Conservation (phyloP, 2,113 vertebrate species). For the Neodontobutis hainanensis region DNA sequence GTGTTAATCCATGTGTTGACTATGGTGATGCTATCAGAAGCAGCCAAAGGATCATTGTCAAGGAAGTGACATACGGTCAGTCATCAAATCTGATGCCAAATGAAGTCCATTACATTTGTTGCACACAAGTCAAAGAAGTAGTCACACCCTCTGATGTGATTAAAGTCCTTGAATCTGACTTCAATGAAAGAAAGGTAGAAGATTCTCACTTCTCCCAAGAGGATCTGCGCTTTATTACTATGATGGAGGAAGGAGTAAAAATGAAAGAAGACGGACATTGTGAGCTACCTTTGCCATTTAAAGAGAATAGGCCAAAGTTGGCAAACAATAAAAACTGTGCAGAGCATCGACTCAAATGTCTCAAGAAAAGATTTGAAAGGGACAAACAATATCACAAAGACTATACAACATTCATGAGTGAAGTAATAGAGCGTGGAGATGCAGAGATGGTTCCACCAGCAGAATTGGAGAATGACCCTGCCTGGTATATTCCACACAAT, state of each 20-base stretch:
- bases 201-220: conserved; percentile 4
- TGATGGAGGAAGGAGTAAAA: conserved; percentile 5
- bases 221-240: conserved; percentile 3
- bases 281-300: conserved; percentile 10
- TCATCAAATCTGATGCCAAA: not conserved
- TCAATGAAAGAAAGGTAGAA: too few species aligned
- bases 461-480: not conserved
- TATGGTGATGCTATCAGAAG: not conserved
- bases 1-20: too few species aligned
- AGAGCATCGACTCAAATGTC: not conserved
- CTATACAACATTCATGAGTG: not conserved
- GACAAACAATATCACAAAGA: not conserved
- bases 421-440: not conserved
- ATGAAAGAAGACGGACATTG: not conserved
- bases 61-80: not conserved
- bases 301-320: not conserved
- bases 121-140: too few species aligned
- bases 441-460: not conserved
- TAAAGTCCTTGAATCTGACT: not conserved
- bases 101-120: conserved; percentile 9
- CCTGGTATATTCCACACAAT: not conserved
- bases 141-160: not conserved
- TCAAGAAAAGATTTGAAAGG: conserved; percentile 4
- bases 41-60: conserved; percentile 4
- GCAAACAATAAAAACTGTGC: not conserved